Conservation (phyloP, 2,888 invertebrate species). For the Melinopterus prodromus region DNA sequence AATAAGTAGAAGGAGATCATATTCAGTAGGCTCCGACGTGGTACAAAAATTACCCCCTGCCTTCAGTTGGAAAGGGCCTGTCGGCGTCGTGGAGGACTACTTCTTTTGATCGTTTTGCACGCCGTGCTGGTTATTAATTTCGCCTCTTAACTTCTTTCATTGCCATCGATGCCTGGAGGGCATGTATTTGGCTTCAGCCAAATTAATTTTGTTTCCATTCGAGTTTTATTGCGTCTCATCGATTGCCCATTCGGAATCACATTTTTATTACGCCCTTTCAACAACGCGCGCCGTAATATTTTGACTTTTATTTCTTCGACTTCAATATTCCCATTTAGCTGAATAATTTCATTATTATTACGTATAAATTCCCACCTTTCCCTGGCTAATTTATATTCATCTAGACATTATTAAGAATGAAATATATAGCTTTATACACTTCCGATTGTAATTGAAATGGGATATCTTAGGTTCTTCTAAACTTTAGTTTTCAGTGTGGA, state of each 20-base stretch:
- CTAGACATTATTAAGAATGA: too few species aligned
- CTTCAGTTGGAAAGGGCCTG: too few species aligned
- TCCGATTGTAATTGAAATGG: too few species aligned
- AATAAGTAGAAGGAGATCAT: too few species aligned
- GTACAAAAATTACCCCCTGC: too few species aligned
- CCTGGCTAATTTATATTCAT: background rate
- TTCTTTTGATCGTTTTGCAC: too few species aligned
- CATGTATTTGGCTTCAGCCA: background rate
- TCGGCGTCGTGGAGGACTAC: too few species aligned
- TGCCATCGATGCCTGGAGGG: background rate
- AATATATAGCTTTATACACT: too few species aligned
- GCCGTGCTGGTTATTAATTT: background rate
- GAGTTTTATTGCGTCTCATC: background rate
- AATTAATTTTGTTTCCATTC: background rate
- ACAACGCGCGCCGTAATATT: background rate
- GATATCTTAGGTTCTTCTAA: too few species aligned
- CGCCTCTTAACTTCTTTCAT: background rate
- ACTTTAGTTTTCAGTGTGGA: too few species aligned
- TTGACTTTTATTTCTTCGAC: background rate
- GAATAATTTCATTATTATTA: background rate
- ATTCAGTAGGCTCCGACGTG: too few species aligned
- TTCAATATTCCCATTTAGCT: background rate
- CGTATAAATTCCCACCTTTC: background rate
- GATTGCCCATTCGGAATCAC: background rate
- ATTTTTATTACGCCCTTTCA: background rate